Evolutionary conservation across 53 echinoderm and acorn worm species (phyloP), one percentile per base, ranked within the genome.

Genomic region (Antedon mediterranea): DNA sequence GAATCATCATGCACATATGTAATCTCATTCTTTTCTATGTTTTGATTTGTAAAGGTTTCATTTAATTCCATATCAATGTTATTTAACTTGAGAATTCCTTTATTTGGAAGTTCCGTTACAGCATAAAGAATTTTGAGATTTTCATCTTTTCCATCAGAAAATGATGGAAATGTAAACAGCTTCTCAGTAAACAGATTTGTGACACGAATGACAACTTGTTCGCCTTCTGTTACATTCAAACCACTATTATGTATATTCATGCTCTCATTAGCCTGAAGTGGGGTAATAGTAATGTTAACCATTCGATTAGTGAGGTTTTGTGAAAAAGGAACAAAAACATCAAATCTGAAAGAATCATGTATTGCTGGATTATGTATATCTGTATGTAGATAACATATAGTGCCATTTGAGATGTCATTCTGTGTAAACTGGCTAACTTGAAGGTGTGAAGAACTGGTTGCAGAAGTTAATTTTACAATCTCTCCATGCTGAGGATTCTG

Each of bases 1-100:
- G 98, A 90, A 78, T 90, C 88, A 78, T 98, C 90, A 79, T 98
- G 98, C 28, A 77, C 75, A 77, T 98, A 98, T 76, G 76, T 73
- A 26, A 98, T 81, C 29, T 86, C 90, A 15, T 57, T 57, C 7
- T 57, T 26, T 57, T 57, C 14, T 11, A 57, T 57, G 57, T 57
- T 57, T 23, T 57, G 57, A 57, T 57, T 57, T 13, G 57, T 57
- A 57, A 57, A 57, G 2, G 57, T 15, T 26, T 23, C 57, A 57
- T 57, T 8, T 15, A 57, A 57, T 57, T 23, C 23, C 2, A 57
- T 8, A 2, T 8, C 23, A 57, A 57, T 26, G 57, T 57, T 57
- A 11, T 57, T 57, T 57, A 57, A 23, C 57, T 15, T 57, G 57
- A 98, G 78, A 31, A 83, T 43, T 27, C 98, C 98, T 71, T 84